Percentiles rank a stretch among this genome's conserved stretches.
phyloP scores from a whole-genome alignment of 2,113 vertebrate genomes.

The Scophthalmus maximus region DNA sequence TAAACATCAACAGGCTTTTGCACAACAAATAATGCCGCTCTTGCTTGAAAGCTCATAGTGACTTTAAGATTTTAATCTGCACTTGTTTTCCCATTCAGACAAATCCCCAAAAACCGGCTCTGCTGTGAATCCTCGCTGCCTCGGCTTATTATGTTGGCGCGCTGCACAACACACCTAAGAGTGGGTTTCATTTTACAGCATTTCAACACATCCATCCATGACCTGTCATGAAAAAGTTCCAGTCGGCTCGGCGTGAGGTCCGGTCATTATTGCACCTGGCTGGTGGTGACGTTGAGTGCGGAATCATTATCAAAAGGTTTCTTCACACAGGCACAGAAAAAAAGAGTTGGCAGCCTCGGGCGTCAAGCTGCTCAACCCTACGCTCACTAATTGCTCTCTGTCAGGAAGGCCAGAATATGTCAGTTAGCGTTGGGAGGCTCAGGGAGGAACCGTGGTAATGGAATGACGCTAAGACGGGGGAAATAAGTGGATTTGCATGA shows the following conservation, averaged over 20 bases:
- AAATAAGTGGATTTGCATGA: conserved; percentile 3
- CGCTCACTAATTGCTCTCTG: conserved; percentile 72
- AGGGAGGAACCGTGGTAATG: conserved; percentile 36
- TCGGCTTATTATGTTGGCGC: conserved; percentile 20
- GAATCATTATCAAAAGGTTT: conserved; percentile 59
- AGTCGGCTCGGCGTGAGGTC: conserved; percentile 17
- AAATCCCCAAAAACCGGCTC: conserved; percentile 21
- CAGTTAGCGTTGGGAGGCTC: conserved; percentile 62
- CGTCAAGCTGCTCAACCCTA: conserved; percentile 70
- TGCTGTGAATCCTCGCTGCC: background rate
- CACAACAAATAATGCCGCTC: background rate
- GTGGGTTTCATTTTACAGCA: background rate
- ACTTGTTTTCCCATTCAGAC: conserved; percentile 14
- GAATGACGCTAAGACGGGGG: conserved; percentile 21
- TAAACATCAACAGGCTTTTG: conserved; percentile 20
- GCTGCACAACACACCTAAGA: background rate
- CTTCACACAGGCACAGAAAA: conserved; percentile 50
- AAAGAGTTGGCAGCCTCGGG: conserved; percentile 52
- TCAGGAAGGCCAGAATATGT: conserved; percentile 64
- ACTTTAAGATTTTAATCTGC: conserved; percentile 31
- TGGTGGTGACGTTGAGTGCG: conserved; percentile 29
- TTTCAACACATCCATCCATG: conserved; percentile 11
- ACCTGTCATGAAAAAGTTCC: conserved; percentile 32
- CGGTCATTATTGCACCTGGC: conserved; percentile 43
- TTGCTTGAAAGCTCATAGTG: conserved; percentile 5